Evolutionary conservation across 30 jellyfish, hydroid and myxozoan genomes (phyloP).

Genomic region (Clytia hemisphaerica): DNA sequence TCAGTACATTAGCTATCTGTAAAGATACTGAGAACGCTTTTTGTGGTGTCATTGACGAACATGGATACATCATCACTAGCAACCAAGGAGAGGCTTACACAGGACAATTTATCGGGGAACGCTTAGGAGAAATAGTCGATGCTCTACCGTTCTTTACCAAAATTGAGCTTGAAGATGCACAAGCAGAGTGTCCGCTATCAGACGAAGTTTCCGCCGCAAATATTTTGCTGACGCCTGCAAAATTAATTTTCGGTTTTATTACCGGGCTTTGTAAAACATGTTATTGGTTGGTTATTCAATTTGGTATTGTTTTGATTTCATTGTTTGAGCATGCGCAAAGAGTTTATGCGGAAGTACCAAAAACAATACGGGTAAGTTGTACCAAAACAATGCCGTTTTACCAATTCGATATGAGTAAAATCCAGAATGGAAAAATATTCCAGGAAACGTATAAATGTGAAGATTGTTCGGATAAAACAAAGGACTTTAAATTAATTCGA

Average conservation of each 20-base stretch:
- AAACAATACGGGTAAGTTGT: neutral
- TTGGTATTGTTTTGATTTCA: neutral
- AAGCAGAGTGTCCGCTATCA: constrained; percentile 31
- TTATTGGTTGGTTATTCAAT: constrained; percentile 1
- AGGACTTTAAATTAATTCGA: too few species aligned
- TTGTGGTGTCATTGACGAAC: constrained; percentile 25
- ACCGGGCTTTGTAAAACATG: neutral
- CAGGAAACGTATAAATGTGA: too few species aligned
- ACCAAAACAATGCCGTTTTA: constrained; percentile 35
- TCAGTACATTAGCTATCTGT: too few species aligned
- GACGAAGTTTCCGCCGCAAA: constrained; percentile 19
- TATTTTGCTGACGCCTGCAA: constrained; percentile 27
- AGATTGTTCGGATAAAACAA: too few species aligned
- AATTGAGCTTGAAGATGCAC: constrained; percentile 21
- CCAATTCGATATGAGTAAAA: too few species aligned
- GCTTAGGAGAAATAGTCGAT: constrained; percentile 1
- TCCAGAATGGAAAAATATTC: too few species aligned
- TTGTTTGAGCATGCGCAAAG: neutral
- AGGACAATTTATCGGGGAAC: constrained; percentile 23
- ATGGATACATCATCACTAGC: constrained; percentile 25
- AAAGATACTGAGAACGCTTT: too few species aligned
- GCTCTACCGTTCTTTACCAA: neutral
- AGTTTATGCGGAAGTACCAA: neutral
- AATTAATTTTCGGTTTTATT: constrained; percentile 8
- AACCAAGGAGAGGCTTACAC: constrained; percentile 15